A percentile compares a stretch with the other conserved stretches of the same genome.
These are phyloP conservation scores for Acleris literana DNA, from an alignment of 2,888 invertebrate species.

Conservation along the genomic window DNA sequence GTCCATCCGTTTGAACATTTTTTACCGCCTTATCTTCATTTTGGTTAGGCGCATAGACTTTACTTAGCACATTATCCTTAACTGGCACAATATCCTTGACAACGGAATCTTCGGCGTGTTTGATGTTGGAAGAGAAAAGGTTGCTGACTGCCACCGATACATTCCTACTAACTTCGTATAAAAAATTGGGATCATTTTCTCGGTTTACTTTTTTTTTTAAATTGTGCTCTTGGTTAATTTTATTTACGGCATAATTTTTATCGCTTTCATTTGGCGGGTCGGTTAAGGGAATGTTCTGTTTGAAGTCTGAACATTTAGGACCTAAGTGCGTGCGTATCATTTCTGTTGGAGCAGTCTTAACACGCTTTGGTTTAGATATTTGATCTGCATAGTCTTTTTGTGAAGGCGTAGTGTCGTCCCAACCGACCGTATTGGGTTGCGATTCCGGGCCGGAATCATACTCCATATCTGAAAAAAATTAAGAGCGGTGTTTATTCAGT, in stretches of 20 bases:
- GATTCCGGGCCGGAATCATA: constrained; percentile 67
- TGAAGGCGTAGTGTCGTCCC: constrained; percentile 85
- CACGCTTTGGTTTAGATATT: constrained; percentile 8
- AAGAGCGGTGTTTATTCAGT: not conserved
- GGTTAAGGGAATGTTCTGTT: not conserved
- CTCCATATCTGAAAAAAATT: constrained; percentile 49
- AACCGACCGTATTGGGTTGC: constrained; percentile 87
- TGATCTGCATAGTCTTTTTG: constrained; percentile 15
- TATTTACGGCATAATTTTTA: not conserved
- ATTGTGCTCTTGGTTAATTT: not conserved
- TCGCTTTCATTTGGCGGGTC: not conserved
- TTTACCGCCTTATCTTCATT: too few relatives aligned
- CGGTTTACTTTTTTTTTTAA: not conserved
- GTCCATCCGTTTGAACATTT: not conserved
- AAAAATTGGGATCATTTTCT: not conserved
- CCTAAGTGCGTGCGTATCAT: not conserved
- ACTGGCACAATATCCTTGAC: not conserved
- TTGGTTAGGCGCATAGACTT: too few relatives aligned
- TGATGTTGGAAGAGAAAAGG: not conserved
- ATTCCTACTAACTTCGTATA: too few relatives aligned
- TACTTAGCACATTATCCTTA: not conserved
- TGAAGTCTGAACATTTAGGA: not conserved
- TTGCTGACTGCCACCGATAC: not conserved
- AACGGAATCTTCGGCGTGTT: not conserved
- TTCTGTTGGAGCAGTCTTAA: constrained; percentile 10